Percentiles rank a stretch among this genome's conserved stretches.
Evolutionary conservation across 2,797 vertebrate genomes (phyloP).

Genomic region (Gymnodraco acuticeps): DNA sequence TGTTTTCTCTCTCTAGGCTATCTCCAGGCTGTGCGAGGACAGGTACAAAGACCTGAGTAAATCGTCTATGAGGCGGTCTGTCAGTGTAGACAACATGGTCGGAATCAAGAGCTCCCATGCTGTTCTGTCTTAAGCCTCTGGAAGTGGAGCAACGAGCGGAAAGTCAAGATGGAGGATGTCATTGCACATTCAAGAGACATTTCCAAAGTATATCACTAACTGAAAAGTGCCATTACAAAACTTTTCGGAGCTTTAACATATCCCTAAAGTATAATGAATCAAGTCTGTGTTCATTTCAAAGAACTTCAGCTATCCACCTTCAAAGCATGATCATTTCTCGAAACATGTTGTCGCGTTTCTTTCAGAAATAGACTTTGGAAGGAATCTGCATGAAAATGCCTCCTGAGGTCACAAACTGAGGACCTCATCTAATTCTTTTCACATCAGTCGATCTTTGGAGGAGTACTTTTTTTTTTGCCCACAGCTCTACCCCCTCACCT

Average conservation of each 20-base stretch:
- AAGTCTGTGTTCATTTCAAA: conserved; percentile 56
- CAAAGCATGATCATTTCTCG: conserved; percentile 62
- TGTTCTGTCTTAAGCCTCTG: conserved; percentile 90
- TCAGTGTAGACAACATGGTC: conserved; percentile 95
- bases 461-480: conserved; percentile 2
- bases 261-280: conserved; percentile 43
- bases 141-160: background rate
- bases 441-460: conserved; percentile 21
- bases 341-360: conserved; percentile 35
- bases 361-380: conserved; percentile 41
- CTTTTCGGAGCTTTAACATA: conserved; percentile 36
- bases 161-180: background rate
- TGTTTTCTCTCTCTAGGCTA: conserved; percentile 84
- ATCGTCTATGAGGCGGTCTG: conserved; percentile 90
- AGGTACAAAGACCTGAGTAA: conserved; percentile 96
- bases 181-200: background rate
- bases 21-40: conserved; percentile 97
- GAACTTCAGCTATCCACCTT: conserved; percentile 50
- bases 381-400: conserved; percentile 55
- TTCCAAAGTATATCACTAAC: conserved; percentile 41
- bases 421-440: conserved; percentile 24
- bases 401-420: conserved; percentile 34
- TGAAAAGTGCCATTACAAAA: conserved; percentile 19
- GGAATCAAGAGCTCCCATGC: conserved; percentile 92
- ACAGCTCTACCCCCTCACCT: conserved; percentile 15